Evolutionary conservation across 1,140 invertebrate species (phyloP), one percentile per base, ranked within the genome.

Genomic region (Trichogramma pretiosum): DNA sequence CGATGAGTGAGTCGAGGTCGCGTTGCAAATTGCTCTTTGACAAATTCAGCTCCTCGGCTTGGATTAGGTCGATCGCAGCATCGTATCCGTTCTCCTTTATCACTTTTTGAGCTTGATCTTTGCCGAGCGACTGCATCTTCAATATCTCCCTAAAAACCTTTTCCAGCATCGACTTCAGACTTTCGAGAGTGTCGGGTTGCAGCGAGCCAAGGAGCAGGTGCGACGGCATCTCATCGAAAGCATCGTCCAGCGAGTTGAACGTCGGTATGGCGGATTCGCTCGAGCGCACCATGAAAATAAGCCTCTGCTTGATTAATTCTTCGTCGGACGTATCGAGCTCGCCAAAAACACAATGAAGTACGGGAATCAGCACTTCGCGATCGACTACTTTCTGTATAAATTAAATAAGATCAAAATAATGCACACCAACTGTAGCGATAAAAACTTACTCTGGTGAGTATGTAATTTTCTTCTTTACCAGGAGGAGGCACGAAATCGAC

Each of bases 271-370:
- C 72, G 19, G 78, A 69, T 19, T 78, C 78, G 7, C 63, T 69
- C n/a, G 64, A 65, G 33, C 84, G 73, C 46, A 85, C 56, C 41
- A 88, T 76, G 58, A 85, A 89, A 0, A 85, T 64, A 51, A 81
- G 77, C 40, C 77, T 75, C 1, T 67, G 65, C 17, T 79, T 75
- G 0, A 68, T 58, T 23, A 74, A 65, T 0, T 72, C 59, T 8
- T 56, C 38, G 28, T 61, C 51, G 8, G 67, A 62, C 0, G 73
- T 71, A 8, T 73, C 67, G 40, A 85, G 65, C 23, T 74, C 70
- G 0, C 84, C 83, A 52, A 83, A 85, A 18, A 75, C 61, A 0
- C 79, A 78, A 30, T 84, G 74, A 4, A 88, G 57, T 13, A 77
- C 73, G 13, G 84, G 83, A 3, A 82, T 78, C 47, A 79, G 73